Evolutionary conservation across 1,140 invertebrate species (phyloP), one percentile per base, ranked within the genome.

Genomic region (Bombus fervidus): DNA sequence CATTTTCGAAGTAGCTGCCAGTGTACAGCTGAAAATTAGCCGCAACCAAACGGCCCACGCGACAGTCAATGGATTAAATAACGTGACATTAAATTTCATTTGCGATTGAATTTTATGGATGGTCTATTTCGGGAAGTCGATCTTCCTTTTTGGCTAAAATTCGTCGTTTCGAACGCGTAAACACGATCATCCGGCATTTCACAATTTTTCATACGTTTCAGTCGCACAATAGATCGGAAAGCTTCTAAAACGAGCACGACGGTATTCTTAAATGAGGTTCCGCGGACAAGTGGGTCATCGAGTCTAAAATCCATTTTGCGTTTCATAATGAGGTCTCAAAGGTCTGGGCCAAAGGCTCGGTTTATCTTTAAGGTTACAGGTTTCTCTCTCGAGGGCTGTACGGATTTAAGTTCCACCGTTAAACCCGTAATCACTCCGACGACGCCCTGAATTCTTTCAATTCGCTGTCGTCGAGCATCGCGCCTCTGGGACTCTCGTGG

Each of bases 1-100:
- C 34, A 64, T 85, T 85, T 80, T 80, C 76, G 31, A 53, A n/a
- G 53, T 71, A 47, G 64, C 28, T 31, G 31, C 6, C 59, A 68
- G 64, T n/a, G 62, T 79, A 28, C 13, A 13, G 68, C 12, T 84
- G 76, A 47, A 84, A 84, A 79, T 84, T 72, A 85, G 28, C 68
- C 68, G 53, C 68, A 64, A 43, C 18, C 64, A 22, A 37, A 39
- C n/a, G 43, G 13, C 13, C 3, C 37, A 25, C 12, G 18, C 15
- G 53, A 59, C 68, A 39, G 53, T 62, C 53, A 77, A 73, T 53
- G 68, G 66, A 79, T 85, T 53, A 80, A 85, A 85, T 34, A 72
- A 39, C 57, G 76, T 31, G 39, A 80, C 37, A 28, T 72, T 39
- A 62, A 85, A 62, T 79, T 71, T 57, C 34, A 47, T 47, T 78